Evolutionary conservation across 2,113 vertebrate species (phyloP).

Genomic region (Scophthalmus maximus): DNA sequence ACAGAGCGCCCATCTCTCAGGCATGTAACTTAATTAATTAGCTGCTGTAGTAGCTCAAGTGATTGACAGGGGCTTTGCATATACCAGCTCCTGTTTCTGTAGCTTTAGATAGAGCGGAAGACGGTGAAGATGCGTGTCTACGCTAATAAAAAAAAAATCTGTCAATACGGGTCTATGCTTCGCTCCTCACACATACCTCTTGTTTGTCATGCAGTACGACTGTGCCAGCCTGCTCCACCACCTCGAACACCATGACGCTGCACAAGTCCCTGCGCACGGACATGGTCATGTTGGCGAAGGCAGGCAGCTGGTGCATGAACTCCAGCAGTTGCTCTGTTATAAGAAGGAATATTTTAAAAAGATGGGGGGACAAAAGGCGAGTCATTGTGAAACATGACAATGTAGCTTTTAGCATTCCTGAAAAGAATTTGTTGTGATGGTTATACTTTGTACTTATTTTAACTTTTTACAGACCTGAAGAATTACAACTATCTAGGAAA

Average conservation of each 20-base stretch:
- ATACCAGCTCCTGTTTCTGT: background rate
- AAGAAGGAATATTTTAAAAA: background rate
- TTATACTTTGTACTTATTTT: background rate
- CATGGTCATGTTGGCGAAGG: conserved; percentile 99
- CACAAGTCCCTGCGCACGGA: conserved; percentile 95
- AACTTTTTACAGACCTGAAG: background rate
- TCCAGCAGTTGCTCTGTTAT: conserved; percentile 92
- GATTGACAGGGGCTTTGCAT: conserved; percentile 56
- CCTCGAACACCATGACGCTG: conserved; percentile 97
- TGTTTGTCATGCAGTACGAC: conserved; percentile 91
- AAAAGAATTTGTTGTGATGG: no score
- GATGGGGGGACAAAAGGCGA: background rate
- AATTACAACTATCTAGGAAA: background rate
- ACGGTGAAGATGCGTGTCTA: background rate
- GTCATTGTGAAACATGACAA: background rate
- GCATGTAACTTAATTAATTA: conserved; percentile 75
- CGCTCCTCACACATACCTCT: conserved; percentile 82
- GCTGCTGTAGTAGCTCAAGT: conserved; percentile 43
- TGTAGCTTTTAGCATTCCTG: no score
- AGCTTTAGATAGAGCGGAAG: background rate
- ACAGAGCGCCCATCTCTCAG: conserved; percentile 53
- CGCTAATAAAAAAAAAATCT: background rate
- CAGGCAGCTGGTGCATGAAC: conserved; percentile 98
- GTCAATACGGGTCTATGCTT: background rate
- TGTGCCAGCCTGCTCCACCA: conserved; percentile 93